Evolutionary conservation across 2,888 invertebrate species (phyloP).

Genomic region (Masnerella sp.): DNA sequence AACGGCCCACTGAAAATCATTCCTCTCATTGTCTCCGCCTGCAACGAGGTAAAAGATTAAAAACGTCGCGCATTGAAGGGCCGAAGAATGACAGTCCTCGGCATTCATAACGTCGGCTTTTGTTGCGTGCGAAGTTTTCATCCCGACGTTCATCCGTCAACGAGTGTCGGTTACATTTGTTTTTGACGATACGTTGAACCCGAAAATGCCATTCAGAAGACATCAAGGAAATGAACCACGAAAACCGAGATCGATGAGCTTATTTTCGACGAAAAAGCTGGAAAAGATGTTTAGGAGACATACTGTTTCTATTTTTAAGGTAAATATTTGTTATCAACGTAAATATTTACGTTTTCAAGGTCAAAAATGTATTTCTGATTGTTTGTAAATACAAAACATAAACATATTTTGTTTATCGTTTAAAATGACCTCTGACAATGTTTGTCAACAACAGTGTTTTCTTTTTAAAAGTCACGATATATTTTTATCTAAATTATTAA

Average conservation of each 20-base stretch:
- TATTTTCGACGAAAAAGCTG: not conserved
- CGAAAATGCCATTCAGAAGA: conserved; percentile 12
- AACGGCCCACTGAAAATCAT: conserved; percentile 32
- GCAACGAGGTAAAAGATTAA: conserved; percentile 53
- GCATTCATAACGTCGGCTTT: conserved; percentile 31
- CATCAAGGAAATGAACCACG: conserved; percentile 13
- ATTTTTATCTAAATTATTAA: too few species aligned
- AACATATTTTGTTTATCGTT: too few species aligned
- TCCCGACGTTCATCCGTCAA: conserved; percentile 45
- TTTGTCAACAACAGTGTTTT: too few species aligned
- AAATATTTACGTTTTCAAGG: too few species aligned
- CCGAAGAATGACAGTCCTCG: conserved; percentile 38
- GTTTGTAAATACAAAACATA: too few species aligned
- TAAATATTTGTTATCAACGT: too few species aligned
- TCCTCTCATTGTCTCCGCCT: conserved; percentile 32
- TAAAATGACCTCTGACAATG: too few species aligned
- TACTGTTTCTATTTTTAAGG: too few species aligned
- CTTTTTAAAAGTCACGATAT: too few species aligned
- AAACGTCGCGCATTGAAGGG: conserved; percentile 40
- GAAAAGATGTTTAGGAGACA: not conserved
- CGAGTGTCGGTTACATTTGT: conserved; percentile 29
- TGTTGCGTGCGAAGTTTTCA: conserved; percentile 44
- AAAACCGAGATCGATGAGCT: conserved; percentile 18
- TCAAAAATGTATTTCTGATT: too few species aligned
- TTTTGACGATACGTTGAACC: conserved; percentile 19